Base-by-base conservation (phyloP, 2,113 vertebrate genomes). In the Xenotilapia leptura region DNA sequence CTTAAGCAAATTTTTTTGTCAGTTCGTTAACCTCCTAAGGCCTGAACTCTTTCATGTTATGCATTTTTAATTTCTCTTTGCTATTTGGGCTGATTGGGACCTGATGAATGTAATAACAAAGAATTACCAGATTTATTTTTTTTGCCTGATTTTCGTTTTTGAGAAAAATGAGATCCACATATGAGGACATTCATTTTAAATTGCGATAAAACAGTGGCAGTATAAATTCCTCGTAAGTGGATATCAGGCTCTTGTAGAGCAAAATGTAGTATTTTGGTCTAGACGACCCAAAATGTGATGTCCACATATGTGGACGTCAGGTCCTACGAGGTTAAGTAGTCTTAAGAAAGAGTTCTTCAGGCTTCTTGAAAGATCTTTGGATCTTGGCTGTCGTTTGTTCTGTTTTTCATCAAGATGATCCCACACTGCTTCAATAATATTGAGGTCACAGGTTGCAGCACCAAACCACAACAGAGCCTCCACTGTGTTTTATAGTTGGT, bases 141-240 rank as follows among this genome's bases (percentile, higher is more conserved):
- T 19, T 60, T 4, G 9, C 28, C 3, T 62, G 58, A 33, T 6
- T 62, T 62, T 33, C 0, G 0, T 60, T 60, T 33, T 15, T 60
- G 28, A 33, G 58, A 60, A 60, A 60, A 33, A 60, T 33, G 28
- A 60, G 2, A 1, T 2, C 58, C 15, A 33, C 28, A 62, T 62
- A 19, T 19, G 28, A 33, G 58, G 58, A 33, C 58, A 33, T 60
- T 33, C 2, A 1, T 60, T 62, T 62, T 33, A 62, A 62, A 62
- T 19, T 60, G 2, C 1, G 0, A 62, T 4, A 33, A 19, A 33
- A 62, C 58, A 11, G 58, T 33, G 58, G 28, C 15, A 33, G 58
- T 19, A 62, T 33, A 62, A 0, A 33, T 19, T 33, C 58, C 9
- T 33, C 1, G 0, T 33, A 62, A 33, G 58, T 62, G 28, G 1